Evolutionary conservation across 2,797 vertebrate genomes (phyloP).

Genomic region (Helicolenus hilgendorfi): DNA sequence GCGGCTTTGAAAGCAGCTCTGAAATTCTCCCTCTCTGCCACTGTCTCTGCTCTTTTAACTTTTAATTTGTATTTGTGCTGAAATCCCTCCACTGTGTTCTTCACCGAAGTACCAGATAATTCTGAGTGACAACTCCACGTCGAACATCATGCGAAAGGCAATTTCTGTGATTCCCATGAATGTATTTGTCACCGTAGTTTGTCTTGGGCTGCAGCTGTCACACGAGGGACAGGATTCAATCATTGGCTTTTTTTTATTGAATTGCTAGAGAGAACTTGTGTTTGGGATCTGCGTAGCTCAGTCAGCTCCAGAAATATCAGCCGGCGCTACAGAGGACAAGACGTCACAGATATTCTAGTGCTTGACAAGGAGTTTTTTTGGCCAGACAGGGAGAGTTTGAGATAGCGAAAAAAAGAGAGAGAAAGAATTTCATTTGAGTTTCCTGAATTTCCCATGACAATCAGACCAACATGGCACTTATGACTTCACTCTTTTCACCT

Average conservation of each 20-base stretch:
- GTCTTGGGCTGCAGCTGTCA: constrained; percentile 54
- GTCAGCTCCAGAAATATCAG: constrained; percentile 58
- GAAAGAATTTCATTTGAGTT: constrained; percentile 23
- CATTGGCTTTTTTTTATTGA: constrained; percentile 33
- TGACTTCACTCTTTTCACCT: background rate
- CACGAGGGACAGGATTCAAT: constrained; percentile 70
- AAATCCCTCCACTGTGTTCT: constrained; percentile 75
- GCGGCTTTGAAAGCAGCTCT: constrained; percentile 62
- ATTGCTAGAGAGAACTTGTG: constrained; percentile 25
- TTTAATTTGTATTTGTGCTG: constrained; percentile 74
- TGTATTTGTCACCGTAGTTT: constrained; percentile 61
- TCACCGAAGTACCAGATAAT: constrained; percentile 74
- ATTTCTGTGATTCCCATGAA: constrained; percentile 71
- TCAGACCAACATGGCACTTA: background rate
- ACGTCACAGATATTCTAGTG: constrained; percentile 26
- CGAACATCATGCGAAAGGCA: constrained; percentile 43
- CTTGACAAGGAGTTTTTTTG: constrained; percentile 33
- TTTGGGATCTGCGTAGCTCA: constrained; percentile 23
- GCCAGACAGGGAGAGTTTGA: constrained; percentile 15
- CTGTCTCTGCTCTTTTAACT: constrained; percentile 49
- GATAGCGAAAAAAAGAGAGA: constrained; percentile 19
- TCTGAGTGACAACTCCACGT: constrained; percentile 76
- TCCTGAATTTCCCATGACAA: constrained; percentile 33
- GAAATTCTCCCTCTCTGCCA: constrained; percentile 46
- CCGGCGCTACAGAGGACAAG: constrained; percentile 28